phyloP scores from a whole-genome alignment of 2,797 vertebrate species.

The Microctenopoma steveboyesi region DNA sequence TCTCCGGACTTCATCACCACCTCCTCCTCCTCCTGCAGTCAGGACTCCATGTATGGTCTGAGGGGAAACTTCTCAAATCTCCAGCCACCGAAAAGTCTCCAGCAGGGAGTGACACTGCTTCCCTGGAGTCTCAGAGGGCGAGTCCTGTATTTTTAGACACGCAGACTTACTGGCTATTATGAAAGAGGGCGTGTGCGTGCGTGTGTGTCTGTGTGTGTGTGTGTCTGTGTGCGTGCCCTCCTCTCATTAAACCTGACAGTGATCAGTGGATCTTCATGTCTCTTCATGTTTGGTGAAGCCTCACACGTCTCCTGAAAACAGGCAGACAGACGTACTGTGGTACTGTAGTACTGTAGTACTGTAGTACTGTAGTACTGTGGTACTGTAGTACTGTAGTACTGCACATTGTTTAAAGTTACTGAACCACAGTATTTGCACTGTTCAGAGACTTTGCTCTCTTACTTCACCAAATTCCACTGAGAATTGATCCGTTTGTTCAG shows the following conservation, averaged over 20 bases:
- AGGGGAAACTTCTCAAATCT: conserved; percentile 60
- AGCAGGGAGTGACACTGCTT: conserved; percentile 58
- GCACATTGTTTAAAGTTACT: not conserved
- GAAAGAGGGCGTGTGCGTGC: conserved; percentile 36
- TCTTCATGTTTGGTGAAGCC: conserved; percentile 43
- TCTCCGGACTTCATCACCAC: conserved; percentile 51
- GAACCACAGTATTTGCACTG: not conserved
- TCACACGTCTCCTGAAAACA: not conserved
- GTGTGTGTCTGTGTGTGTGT: conserved; percentile 7
- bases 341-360: too few species aligned
- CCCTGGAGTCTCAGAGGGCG: conserved; percentile 42
- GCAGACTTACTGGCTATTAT: conserved; percentile 52
- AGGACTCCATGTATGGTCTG: conserved; percentile 64
- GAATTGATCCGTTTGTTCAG: not conserved
- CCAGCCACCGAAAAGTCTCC: conserved; percentile 48
- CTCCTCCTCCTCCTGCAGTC: conserved; percentile 46
- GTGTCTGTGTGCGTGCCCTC: conserved; percentile 25
- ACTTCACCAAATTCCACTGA: not conserved
- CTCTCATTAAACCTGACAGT: conserved; percentile 15
- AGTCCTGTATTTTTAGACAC: conserved; percentile 65
- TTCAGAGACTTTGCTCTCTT: not conserved
- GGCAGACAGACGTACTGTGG: too few species aligned
- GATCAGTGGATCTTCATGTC: conserved; percentile 56
- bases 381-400: not conserved
- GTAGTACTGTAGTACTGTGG: too few species aligned